Base-by-base conservation (phyloP, 2,797 vertebrate species). In the Catostomus latipinnis region DNA sequence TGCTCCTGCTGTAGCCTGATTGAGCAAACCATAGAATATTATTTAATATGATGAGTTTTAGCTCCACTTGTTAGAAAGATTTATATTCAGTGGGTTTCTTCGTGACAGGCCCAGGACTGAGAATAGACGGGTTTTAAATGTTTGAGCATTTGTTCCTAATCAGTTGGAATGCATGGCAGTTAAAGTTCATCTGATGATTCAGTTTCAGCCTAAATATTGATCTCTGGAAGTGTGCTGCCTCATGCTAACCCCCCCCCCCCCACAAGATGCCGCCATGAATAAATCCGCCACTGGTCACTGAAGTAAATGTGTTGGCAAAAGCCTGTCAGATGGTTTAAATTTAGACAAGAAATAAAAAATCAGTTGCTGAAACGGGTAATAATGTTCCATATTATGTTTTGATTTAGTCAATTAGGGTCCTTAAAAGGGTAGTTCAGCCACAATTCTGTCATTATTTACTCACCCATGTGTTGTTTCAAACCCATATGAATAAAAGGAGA, bases 171-270 rank as follows among this genome's bases (percentile, higher is more conserved):
- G 89, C 85, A 66, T 77, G 46, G 58, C 74, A 87, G 88, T 86
- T 89, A 92, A 90, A 90, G 91, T 93, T 93, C 89, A 91, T 84
- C 5, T 57, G 70, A 89, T 86, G 90, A 87, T 90, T 84, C 80
- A 1, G 71, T 81, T 88, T 91, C 85, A 86, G 86, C 81, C 76
- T 78, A 4, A 79, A 86, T 66, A 80, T 63, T 77, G 70, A 50
- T 52, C 60, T 78, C 60, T 80, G 57, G 56, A 82, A 75, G 73
- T 60, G 61, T 22, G 22, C 22, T 2, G 22, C 22, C 22, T 22
- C 22, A 1, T 22, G 22, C 22, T 22, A 22, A 22, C 18, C 18
- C 18, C 18, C 18, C 18, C 18, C 18, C 18, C 22, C 22, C 2
- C 22, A 1, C 22, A 22, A 22, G 22, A 22, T 22, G 22, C 22